Conservation (phyloP, 2,113 vertebrate species). For the Rhodinocichla rosea region DNA sequence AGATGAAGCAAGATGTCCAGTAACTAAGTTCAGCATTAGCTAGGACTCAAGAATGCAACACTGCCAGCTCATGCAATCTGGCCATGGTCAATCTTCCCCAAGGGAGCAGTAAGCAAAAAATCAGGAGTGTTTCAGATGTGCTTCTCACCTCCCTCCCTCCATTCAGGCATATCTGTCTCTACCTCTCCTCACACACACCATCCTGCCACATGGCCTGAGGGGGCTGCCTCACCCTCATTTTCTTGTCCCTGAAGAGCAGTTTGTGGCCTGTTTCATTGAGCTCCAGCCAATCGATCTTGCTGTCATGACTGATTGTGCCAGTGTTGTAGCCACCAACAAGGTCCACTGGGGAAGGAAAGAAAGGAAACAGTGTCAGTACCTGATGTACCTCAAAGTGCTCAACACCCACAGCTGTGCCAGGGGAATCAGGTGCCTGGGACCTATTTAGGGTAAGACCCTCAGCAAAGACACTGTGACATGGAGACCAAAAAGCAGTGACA, state of each 20-base stretch:
- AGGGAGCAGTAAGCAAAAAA: not conserved
- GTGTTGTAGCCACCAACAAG: conserved; percentile 81
- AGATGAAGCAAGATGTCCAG: not conserved
- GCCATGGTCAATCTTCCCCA: not conserved
- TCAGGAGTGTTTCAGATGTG: not conserved
- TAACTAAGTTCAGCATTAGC: not conserved
- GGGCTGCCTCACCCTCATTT: conserved; percentile 81
- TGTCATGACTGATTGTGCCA: conserved; percentile 87
- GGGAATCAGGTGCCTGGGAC: not conserved
- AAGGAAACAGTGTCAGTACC: not conserved
- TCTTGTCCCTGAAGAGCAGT: conserved; percentile 96
- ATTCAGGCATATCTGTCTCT: not conserved
- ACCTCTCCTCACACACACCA: not conserved
- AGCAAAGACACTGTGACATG: not conserved
- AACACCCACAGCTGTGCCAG: not conserved
- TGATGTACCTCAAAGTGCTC: not conserved
- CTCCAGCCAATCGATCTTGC: conserved; percentile 95
- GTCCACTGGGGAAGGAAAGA: conserved; percentile 80
- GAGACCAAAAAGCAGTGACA: not conserved
- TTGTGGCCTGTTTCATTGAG: conserved; percentile 94
- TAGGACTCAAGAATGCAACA: not conserved
- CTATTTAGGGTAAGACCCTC: not conserved
- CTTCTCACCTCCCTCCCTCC: not conserved
- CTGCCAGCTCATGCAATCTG: not conserved
- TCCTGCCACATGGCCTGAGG: not conserved